A percentile compares a stretch with the other conserved stretches of the same genome.
Evolutionary conservation across 2,797 vertebrate genomes (phyloP).

Genomic region (Pyrrhura leucotis): DNA sequence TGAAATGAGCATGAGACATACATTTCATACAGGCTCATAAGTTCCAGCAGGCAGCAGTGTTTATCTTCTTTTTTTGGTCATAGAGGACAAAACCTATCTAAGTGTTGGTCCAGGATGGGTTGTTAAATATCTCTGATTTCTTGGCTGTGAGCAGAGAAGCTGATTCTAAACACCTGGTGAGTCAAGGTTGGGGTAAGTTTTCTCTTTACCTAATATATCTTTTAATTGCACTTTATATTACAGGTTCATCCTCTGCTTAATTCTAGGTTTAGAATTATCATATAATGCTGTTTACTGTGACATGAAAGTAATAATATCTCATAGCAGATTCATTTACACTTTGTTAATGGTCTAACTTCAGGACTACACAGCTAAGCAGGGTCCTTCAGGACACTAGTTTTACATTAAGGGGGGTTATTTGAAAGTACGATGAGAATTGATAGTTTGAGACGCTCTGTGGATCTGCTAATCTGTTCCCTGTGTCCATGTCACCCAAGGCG

Average conservation of each 20-base stretch:
- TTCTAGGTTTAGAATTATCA: neutral
- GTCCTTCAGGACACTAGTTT: neutral
- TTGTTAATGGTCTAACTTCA: neutral
- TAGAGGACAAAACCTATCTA: neutral
- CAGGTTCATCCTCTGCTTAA: neutral
- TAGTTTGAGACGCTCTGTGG: neutral
- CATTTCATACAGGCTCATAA: neutral
- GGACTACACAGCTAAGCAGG: neutral
- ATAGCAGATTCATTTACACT: neutral
- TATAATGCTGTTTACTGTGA: neutral
- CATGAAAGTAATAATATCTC: neutral
- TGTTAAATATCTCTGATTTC: neutral
- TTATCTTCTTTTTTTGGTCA: neutral
- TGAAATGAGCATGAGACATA: neutral
- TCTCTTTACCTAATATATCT: neutral
- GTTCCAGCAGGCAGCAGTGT: neutral
- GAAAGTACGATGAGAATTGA: neutral
- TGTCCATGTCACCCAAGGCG: neutral
- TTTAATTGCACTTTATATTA: neutral
- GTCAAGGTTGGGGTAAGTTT: neutral
- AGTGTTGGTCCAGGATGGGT: neutral
- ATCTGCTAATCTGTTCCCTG: neutral
- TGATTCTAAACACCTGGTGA: neutral
- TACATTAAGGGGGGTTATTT: neutral
- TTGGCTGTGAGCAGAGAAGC: neutral